These are phyloP conservation scores for Ennomos fuscantarius DNA, from an alignment of 2,888 invertebrate genomes.

Conservation along the genomic window DNA sequence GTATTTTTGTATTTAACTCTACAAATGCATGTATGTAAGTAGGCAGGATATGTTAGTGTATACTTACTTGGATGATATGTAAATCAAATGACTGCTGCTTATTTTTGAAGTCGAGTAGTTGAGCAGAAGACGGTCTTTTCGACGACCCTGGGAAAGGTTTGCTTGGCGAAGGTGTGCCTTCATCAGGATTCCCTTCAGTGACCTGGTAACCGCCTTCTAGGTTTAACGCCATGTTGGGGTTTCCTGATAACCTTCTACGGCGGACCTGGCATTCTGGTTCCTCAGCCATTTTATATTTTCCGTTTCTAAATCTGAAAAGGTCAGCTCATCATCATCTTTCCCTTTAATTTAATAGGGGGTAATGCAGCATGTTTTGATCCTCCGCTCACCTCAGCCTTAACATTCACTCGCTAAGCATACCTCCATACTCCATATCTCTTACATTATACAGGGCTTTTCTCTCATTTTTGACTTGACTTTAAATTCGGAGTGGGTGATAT, in stretches of 20 bases:
- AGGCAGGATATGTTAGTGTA: too few species aligned
- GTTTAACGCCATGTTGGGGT: slow-evolving; percentile 66
- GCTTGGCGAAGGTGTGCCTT: slow-evolving; percentile 75
- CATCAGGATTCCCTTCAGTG: slow-evolving; percentile 66
- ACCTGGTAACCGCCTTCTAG: slow-evolving; percentile 70
- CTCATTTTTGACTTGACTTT: too few species aligned
- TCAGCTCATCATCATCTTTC: background rate
- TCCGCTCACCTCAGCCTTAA: too few species aligned
- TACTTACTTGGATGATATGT: slow-evolving; percentile 56
- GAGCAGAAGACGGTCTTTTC: slow-evolving; percentile 58
- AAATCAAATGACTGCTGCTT: slow-evolving; percentile 82
- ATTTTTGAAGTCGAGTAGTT: slow-evolving; percentile 74
- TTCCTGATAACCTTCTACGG: slow-evolving; percentile 68
- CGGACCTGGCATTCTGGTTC: slow-evolving; percentile 69
- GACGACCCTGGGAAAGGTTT: slow-evolving; percentile 62
- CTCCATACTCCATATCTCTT: too few species aligned
- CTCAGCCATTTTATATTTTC: slow-evolving; percentile 56
- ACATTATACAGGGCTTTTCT: too few species aligned
- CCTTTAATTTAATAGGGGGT: too few species aligned
- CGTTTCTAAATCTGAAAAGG: background rate
- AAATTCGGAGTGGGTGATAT: too few species aligned
- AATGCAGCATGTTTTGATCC: too few species aligned
- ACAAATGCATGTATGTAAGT: too few species aligned
- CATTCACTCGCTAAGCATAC: too few species aligned
- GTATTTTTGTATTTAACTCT: too few species aligned